Evolutionary conservation across 2,888 invertebrate genomes (phyloP).

Genomic region (Lepidocyrtinus sp.): DNA sequence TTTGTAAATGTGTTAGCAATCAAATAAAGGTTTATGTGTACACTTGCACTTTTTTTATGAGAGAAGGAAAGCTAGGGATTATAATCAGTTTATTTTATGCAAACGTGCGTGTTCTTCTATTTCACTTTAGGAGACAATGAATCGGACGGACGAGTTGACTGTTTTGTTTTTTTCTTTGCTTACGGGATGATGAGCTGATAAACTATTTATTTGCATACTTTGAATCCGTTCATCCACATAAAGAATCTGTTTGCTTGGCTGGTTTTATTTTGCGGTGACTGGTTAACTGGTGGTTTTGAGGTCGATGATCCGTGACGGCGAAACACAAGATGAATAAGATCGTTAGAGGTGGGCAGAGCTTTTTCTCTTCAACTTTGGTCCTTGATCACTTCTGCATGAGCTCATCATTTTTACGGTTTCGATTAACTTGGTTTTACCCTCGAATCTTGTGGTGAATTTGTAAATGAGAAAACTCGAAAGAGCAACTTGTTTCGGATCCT

Average conservation of each 20-base stretch:
- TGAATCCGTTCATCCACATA: neutral
- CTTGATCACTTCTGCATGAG: too few relatives aligned
- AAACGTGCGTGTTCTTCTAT: neutral
- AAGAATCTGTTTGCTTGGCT: neutral
- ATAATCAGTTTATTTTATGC: neutral
- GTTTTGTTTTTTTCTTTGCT: neutral
- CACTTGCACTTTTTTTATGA: slow-evolving; percentile 41
- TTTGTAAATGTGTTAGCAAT: neutral
- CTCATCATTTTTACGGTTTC: neutral
- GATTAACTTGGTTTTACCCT: neutral
- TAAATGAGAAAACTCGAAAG: neutral
- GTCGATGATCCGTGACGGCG: neutral
- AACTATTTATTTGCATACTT: neutral
- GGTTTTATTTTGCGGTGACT: neutral
- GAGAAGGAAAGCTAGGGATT: neutral
- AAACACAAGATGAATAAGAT: neutral
- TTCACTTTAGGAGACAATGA: neutral
- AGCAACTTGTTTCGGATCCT: neutral
- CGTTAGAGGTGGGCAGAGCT: neutral
- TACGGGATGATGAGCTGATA: neutral
- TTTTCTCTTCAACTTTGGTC: neutral
- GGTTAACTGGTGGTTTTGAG: neutral
- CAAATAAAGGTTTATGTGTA: neutral
- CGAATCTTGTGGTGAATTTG: too few relatives aligned
- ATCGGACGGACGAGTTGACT: neutral